Evolutionary conservation across 2,888 invertebrate species (phyloP), one percentile per base, ranked within the genome.

Genomic region (Drosophila kuntzei): DNA sequence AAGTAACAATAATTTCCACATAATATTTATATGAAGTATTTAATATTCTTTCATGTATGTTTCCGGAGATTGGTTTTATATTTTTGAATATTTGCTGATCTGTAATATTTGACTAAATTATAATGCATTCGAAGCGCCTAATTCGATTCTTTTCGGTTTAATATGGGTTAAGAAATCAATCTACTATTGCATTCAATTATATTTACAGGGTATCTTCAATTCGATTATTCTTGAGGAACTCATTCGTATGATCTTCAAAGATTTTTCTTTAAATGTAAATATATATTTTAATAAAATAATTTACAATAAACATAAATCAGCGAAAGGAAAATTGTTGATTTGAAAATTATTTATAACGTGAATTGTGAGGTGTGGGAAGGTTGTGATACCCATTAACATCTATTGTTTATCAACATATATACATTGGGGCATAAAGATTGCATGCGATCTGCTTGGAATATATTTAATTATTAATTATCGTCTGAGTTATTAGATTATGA

Each of bases 341-440:
- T 12, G 2, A 41, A 18, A 6, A 20, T 3, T 9, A 41, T 63
- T 16, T 3, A 25, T 12, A 41, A 32, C 29, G 3, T 11, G 14
- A 32, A 16, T n/a, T 27, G 25, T 29, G 11, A 6, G 4, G 2
- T 12, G 16, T 43, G 58, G 34, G 43, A 58, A 63, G 63, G 49
- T 27, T 44, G 4, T 18, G 32, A 29, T 22, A 8, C 4, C 47
- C 37, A 57, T 55, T 57, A 58, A 43, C 18, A 14, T 6, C 12
- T 8, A 51, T 51, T 59, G 20, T 62, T 27, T 16, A 41, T 37
- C 14, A 44, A 1, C 6, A 12, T 14, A n/a, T n/a, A n/a, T 34
- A 25, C 20, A 59, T 39, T 47, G 6, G 44, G 36, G 12, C 27
- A 36, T 50, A 34, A 47, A 34, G 39, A 60, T 71, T 7, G 49